A percentile compares a stretch with the other conserved stretches of the same genome.
Evolutionary conservation across 92 coral and sea anemone species (phyloP).

Genomic region (Diadumene lineata): DNA sequence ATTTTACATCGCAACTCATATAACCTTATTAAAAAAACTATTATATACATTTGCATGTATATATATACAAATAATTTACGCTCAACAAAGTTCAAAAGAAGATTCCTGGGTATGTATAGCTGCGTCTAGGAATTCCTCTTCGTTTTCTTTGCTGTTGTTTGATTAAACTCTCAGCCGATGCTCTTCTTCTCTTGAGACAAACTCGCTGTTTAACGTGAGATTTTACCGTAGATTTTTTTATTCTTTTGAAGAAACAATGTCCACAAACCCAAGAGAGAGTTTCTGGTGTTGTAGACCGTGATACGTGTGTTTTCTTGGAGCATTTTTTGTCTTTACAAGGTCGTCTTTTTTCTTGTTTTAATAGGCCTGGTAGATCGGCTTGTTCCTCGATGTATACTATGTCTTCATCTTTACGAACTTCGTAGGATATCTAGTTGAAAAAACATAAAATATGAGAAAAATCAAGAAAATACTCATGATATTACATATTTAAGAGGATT

Average conservation of each 20-base stretch:
- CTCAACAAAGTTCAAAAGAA: neutral
- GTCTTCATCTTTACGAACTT: constrained; percentile 57
- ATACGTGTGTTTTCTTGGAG: constrained; percentile 54
- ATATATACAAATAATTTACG: no score
- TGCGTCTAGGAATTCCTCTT: constrained; percentile 12
- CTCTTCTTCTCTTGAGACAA: constrained; percentile 48
- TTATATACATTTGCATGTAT: no score
- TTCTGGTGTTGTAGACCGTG: constrained; percentile 50
- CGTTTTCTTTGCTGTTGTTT: neutral
- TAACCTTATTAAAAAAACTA: neutral
- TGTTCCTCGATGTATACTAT: constrained; percentile 72
- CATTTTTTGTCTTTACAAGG: constrained; percentile 27
- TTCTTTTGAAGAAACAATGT: constrained; percentile 59
- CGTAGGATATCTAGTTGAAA: constrained; percentile 52
- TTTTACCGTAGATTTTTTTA: constrained; percentile 72
- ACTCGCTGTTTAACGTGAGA: constrained; percentile 72
- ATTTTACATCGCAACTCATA: no score
- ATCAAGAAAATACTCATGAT: neutral
- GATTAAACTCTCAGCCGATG: neutral
- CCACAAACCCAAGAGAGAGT: constrained; percentile 78
- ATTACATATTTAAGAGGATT: no score
- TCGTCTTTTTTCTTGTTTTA: constrained; percentile 61
- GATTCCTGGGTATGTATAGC: constrained; percentile 15
- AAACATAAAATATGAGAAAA: neutral
- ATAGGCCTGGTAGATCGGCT: constrained; percentile 66